phyloP scores from a whole-genome alignment of 2,113 vertebrate species.

The Lepisosteus oculatus region DNA sequence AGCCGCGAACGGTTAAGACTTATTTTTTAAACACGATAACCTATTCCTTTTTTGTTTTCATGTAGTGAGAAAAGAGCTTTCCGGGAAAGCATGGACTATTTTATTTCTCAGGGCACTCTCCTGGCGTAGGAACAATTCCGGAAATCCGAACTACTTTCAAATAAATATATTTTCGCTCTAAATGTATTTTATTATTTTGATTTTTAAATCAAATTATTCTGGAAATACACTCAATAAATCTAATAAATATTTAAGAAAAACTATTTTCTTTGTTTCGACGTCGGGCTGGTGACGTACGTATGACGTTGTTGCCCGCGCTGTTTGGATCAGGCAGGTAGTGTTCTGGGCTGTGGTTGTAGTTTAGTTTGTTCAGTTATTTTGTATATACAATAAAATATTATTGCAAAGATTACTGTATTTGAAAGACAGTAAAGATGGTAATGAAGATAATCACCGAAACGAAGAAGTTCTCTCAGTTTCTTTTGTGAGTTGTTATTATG shows the following conservation, averaged over 20 bases:
- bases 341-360: not conserved
- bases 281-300: not conserved
- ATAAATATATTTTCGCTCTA: not conserved
- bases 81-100: too few relatives aligned
- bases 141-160: constrained; percentile 13
- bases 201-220: not conserved
- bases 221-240: not conserved
- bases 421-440: constrained; percentile 30
- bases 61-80: too few relatives aligned
- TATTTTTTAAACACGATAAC: too few relatives aligned
- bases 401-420: not conserved
- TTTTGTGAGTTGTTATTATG: constrained; percentile 44
- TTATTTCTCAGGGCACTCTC: too few relatives aligned
- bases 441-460: constrained; percentile 34
- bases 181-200: not conserved
- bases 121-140: not conserved
- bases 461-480: constrained; percentile 37
- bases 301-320: constrained; percentile 4
- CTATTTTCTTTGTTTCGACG: too few relatives aligned
- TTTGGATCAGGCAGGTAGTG: not conserved
- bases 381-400: not conserved
- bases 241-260: not conserved
- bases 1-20: too few relatives aligned
- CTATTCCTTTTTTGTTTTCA: too few relatives aligned
- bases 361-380: too few relatives aligned